Evolutionary conservation across 2,888 invertebrate genomes (phyloP).

Genomic region (Polymixis lichenea): DNA sequence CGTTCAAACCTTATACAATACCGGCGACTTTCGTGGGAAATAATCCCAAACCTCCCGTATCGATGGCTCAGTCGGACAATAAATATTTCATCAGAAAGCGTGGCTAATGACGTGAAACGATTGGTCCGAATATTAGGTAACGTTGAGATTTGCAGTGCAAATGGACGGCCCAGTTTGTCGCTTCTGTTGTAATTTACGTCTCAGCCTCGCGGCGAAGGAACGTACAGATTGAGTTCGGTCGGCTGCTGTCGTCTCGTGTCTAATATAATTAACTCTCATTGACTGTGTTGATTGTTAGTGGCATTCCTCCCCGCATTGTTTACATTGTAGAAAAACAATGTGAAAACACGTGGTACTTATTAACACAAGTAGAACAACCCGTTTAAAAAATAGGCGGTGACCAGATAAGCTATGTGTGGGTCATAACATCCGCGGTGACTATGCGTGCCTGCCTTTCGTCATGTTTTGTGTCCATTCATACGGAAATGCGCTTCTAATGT

Average conservation of each 20-base stretch:
- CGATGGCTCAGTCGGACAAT: slow-evolving; percentile 72
- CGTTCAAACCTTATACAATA: slow-evolving; percentile 75
- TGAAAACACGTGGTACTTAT: slow-evolving; percentile 73
- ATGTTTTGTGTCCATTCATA: slow-evolving; percentile 75
- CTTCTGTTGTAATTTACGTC: slow-evolving; percentile 81
- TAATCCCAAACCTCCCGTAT: slow-evolving; percentile 71
- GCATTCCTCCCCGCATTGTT: slow-evolving; percentile 75
- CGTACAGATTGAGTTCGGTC: slow-evolving; percentile 62
- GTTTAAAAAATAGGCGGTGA: slow-evolving; percentile 54
- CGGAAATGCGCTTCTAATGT: slow-evolving; percentile 78
- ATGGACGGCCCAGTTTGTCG: slow-evolving; percentile 79
- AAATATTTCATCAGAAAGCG: slow-evolving; percentile 77
- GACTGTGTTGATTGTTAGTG: slow-evolving; percentile 75
- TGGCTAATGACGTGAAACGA: slow-evolving; percentile 78
- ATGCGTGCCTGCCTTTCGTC: slow-evolving; percentile 68
- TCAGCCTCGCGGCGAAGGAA: slow-evolving; percentile 70
- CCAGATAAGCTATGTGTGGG: slow-evolving; percentile 67
- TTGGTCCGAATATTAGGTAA: slow-evolving; percentile 80
- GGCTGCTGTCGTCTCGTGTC: slow-evolving; percentile 78
- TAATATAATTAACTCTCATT: slow-evolving; percentile 83
- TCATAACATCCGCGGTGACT: slow-evolving; percentile 70
- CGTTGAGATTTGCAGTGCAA: slow-evolving; percentile 76
- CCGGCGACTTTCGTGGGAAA: slow-evolving; percentile 77
- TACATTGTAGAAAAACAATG: slow-evolving; percentile 73
- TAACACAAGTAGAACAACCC: slow-evolving; percentile 61